These are phyloP conservation scores for Grammomys dolichurus DNA, from an alignment of 2,113 vertebrate genomes.

Conservation along the genomic window DNA sequence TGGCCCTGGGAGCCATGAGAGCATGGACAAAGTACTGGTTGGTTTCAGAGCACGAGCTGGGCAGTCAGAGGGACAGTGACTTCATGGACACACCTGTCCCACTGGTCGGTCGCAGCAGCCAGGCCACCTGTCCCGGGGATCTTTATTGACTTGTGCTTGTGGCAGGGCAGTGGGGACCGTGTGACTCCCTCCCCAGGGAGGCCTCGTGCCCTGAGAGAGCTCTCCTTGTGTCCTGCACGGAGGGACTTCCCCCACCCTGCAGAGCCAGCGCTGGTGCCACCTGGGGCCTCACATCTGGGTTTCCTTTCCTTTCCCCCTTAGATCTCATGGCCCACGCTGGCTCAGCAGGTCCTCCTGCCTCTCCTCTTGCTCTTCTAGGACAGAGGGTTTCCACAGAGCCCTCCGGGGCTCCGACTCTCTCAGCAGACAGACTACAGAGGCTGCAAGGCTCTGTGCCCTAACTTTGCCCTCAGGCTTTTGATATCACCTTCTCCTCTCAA, in stretches of 20 bases:
- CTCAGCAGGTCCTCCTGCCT: neutral
- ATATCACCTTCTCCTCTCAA: neutral
- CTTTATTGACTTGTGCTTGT: neutral
- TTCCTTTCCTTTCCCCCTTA: no score
- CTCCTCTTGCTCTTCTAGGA: neutral
- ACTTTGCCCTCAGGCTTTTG: neutral
- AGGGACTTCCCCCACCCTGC: neutral
- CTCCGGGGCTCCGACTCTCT: neutral
- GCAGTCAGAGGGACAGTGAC: neutral
- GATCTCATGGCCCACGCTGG: no score
- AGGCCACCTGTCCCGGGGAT: neutral
- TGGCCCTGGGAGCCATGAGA: neutral
- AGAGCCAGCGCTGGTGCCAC: neutral
- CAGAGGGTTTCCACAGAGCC: neutral
- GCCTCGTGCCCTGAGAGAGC: neutral
- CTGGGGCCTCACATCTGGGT: neutral
- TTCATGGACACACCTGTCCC: neutral
- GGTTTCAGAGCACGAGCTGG: neutral
- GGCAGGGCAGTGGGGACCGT: neutral
- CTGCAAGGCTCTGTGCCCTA: no score
- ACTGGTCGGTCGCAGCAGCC: neutral
- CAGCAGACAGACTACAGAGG: neutral
- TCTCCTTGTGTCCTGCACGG: neutral
- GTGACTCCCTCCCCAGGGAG: neutral
- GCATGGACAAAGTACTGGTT: neutral